Conservation (phyloP, 2,888 invertebrate species). For the Noctua fimbriata region DNA sequence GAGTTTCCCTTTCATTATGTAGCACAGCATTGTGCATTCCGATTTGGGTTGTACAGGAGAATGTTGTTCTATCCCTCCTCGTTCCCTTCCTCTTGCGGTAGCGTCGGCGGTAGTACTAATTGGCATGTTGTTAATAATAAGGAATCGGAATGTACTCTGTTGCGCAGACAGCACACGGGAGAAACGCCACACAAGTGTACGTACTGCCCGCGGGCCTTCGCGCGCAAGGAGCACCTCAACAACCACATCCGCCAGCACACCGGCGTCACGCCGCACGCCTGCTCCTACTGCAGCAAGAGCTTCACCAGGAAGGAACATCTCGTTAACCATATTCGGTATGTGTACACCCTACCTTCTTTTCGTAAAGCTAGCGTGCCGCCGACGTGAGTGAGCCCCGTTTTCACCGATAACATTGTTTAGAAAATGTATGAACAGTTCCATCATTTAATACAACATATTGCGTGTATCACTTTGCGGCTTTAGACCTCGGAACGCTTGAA, state of each 20-base stretch:
- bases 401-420: conserved; percentile 11
- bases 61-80: conserved; percentile 51
- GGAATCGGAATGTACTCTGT: conserved; percentile 88
- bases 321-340: conserved; percentile 91
- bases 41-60: conserved; percentile 77
- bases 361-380: conserved; percentile 6
- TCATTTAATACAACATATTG: conserved; percentile 6
- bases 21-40: conserved; percentile 90
- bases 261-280: conserved; percentile 93
- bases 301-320: conserved; percentile 94
- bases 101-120: conserved; percentile 45
- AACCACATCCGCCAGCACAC: conserved; percentile 95
- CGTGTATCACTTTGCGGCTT: conserved; percentile 4
- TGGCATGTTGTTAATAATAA: conserved; percentile 64
- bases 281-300: conserved; percentile 93
- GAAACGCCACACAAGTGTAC: conserved; percentile 95
- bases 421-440: conserved; percentile 3
- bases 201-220: conserved; percentile 89
- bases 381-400: background rate
- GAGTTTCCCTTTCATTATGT: conserved; percentile 81
- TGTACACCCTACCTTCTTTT: conserved; percentile 16
- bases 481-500: conserved; percentile 51
- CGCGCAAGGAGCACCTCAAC: conserved; percentile 96
- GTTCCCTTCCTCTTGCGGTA: conserved; percentile 54
- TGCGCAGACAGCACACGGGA: conserved; percentile 94